Evolutionary conservation across 2,888 invertebrate genomes (phyloP), one percentile per base, ranked within the genome.

Genomic region (Drosophila antonietae): DNA sequence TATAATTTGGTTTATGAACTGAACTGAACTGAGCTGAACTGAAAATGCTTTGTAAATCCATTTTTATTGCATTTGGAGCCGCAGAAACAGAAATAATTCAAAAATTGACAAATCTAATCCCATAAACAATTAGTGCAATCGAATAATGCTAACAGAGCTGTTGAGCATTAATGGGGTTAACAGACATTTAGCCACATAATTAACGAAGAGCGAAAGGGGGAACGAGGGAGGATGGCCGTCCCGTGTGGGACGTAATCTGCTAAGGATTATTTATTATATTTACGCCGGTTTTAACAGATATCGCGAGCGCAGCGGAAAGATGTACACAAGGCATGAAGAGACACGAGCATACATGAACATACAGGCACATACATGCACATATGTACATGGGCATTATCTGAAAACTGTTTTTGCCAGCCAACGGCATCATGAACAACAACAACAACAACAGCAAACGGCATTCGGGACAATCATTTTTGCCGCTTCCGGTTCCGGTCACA

Each of bases 401-500:
- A 35, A 46, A 52, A 63, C 39, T 49, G 44, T 41, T 59, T 43
- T 49, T 28, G 49, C n/a, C 53, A 58, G 49, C 20, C 49, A 58
- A 44, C 46, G 39, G 44, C 35, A 57, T 33, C 57, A 57, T 20
- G 15, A 37, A 43, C 18, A 62, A 39, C 41, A 41, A 43, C 18
- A 61, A 31, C 33, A 41, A 37, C 18, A 61, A 43, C 35, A 61
- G 35, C 37, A 51, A 60, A 51, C 41, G 60, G 53, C 55, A 46
- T 39, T 58, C 51, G 44, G 35, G 41, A 62, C 62, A 64, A 80
- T 65, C 65, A 73, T 77, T 78, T 80, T 66, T 73, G 68, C 51
- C 56, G 59, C 56, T 78, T 75, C 73, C 65, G 78, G 10, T 77
- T 80, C 78, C 78, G 73, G 65, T 64, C 44, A 35, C 59, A 57